A percentile compares a stretch with the other conserved stretches of the same genome.
These are phyloP conservation scores for Zoanthus solanderi DNA, from an alignment of 92 coral and sea anemone species.

Conservation along the genomic window DNA sequence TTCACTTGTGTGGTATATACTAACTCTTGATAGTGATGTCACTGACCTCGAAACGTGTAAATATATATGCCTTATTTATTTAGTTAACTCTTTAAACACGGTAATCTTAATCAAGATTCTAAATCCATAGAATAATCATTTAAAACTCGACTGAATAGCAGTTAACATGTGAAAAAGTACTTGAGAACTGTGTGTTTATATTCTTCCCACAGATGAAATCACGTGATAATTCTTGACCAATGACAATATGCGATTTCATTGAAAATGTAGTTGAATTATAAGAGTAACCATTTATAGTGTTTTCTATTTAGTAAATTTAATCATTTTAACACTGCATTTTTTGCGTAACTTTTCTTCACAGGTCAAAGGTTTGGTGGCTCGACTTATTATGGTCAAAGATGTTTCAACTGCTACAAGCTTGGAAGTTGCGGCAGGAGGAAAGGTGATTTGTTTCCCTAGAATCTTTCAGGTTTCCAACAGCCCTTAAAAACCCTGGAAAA, in stretches of 20 bases:
- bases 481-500: neutral
- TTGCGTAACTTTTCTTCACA: constrained; percentile 13
- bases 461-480: neutral
- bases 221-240: neutral
- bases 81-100: too few species aligned
- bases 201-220: neutral
- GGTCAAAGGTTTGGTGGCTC: constrained; percentile 98
- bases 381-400: constrained; percentile 89
- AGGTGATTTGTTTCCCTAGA: constrained; percentile 43
- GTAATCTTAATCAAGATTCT: too few species aligned
- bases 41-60: too few species aligned
- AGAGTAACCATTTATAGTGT: neutral
- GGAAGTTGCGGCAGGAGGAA: constrained; percentile 97
- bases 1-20: too few species aligned
- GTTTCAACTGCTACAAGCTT: constrained; percentile 89
- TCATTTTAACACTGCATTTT: neutral
- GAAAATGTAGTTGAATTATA: too few species aligned
- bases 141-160: too few species aligned
- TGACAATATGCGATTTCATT: too few species aligned
- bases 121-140: too few species aligned
- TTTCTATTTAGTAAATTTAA: neutral
- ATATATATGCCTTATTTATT: too few species aligned
- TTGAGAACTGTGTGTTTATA: neutral
- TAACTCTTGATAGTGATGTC: too few species aligned
- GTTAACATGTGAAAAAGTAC: neutral